Evolutionary conservation across 2,888 invertebrate species (phyloP), one percentile per base, ranked within the genome.

Genomic region (Andricus quercusramuli): DNA sequence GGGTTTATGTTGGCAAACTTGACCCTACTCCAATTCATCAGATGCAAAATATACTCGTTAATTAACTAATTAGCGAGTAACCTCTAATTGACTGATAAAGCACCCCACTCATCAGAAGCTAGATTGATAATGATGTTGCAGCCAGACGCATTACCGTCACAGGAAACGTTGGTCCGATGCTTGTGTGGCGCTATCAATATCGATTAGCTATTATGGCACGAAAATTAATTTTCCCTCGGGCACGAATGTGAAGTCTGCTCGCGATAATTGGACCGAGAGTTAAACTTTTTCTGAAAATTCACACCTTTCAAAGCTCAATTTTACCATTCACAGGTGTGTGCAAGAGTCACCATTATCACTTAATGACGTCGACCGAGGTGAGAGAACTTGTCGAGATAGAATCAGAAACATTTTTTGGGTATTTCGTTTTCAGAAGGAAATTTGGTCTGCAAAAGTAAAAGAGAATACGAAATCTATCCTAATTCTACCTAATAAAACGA

Each of bases 21-120:
- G 22, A 77, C 22, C 62, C 22, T 20, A 4, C 22, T 64, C 41
- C n/a, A 78, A 29, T 65, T 78, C 32, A 78, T 68, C 47, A 47
- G 32, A 29, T n/a, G 56, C 41, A 70, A 90, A 89, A 87, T 89
- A 85, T 37, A 83, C 85, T 81, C 78, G 81, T 83, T 90, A 90
- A 91, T 91, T 88, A 89, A 87, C 86, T 86, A 88, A 91, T 90
- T 89, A 86, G 86, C 83, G 85, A 83, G 78, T 82, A 83, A 79
- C 79, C 76, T 85, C 85, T 89, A 90, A 90, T 88, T 89, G 88
- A 86, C 85, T 89, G 88, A 90, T 90, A 88, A 90, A 89, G 87
- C 87, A 85, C 83, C 77, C 86, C 85, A 87, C 86, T 89, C 87
- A 86, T 86, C 83, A 86, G 78, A 82, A 85, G 88, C 82, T 84